Conservation (phyloP, 2,888 invertebrate species). For the Biston stratarius region DNA sequence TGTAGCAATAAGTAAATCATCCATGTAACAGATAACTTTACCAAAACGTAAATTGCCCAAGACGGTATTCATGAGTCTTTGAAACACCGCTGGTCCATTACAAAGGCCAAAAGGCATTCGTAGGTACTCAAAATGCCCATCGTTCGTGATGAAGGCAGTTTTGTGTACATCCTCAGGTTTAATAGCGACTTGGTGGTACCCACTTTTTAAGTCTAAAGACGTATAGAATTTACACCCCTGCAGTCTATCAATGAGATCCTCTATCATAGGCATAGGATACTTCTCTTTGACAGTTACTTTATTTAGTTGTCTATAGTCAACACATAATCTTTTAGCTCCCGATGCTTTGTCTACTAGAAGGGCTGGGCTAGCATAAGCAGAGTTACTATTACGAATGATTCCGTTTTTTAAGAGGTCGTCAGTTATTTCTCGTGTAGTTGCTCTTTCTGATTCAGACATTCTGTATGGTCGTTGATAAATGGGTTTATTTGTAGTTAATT, state of each 20-base stretch:
- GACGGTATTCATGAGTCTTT: constrained; percentile 28
- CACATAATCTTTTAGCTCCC: background rate
- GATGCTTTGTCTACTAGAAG: constrained; percentile 54
- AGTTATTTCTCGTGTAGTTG: background rate
- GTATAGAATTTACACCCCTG: no score
- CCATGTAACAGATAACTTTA: constrained; percentile 14
- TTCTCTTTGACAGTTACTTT: background rate
- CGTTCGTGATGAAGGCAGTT: background rate
- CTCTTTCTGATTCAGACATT: constrained; percentile 7
- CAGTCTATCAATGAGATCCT: no score
- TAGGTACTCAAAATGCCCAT: constrained; percentile 7
- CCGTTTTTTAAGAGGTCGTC: background rate
- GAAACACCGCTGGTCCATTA: constrained; percentile 28
- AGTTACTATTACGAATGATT: background rate
- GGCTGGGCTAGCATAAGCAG: constrained; percentile 42
- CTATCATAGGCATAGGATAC: constrained; percentile 18
- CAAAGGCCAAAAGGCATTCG: constrained; percentile 23
- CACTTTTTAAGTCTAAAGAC: no score
- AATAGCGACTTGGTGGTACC: background rate
- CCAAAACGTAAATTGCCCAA: constrained; percentile 3
- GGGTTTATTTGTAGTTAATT: constrained; percentile 36
- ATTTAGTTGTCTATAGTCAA: background rate
- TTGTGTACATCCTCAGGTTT: background rate
- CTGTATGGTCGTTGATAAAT: constrained; percentile 18
- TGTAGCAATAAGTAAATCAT: constrained; percentile 21